Evolutionary conservation across 2,797 vertebrate genomes (phyloP).

Genomic region (Halcyon smyrnensis): DNA sequence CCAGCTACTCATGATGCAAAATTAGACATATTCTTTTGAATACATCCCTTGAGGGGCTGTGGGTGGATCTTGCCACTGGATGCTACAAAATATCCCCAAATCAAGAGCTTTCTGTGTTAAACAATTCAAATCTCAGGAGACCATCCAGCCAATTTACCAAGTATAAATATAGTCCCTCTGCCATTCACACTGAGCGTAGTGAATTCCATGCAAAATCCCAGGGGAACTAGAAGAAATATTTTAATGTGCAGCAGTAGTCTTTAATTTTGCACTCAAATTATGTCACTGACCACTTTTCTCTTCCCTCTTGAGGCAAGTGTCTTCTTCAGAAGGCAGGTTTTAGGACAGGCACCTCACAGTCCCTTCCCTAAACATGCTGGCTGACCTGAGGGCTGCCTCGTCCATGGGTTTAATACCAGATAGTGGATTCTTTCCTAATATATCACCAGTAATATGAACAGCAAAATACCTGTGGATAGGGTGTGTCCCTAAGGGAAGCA

Average conservation of each 20-base stretch:
- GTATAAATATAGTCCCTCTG: constrained; percentile 62
- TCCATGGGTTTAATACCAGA: neutral
- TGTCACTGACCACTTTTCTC: constrained; percentile 34
- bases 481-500: neutral
- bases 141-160: constrained; percentile 65
- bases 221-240: constrained; percentile 52
- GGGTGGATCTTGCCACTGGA: constrained; percentile 59
- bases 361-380: neutral
- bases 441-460: neutral
- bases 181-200: constrained; percentile 14
- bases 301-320: neutral
- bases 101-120: constrained; percentile 70
- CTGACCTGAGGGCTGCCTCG: neutral
- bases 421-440: neutral
- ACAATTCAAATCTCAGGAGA: constrained; percentile 63
- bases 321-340: neutral
- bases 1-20: constrained; percentile 28
- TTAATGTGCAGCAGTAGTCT: constrained; percentile 47
- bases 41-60: constrained; percentile 36
- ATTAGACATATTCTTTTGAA: constrained; percentile 59
- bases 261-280: constrained; percentile 64
- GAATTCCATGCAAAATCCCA: constrained; percentile 33
- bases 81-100: constrained; percentile 66
- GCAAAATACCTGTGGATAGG: neutral
- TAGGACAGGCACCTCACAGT: neutral